Evolutionary conservation across 2,113 vertebrate species (phyloP), one percentile per base, ranked within the genome.

Genomic region (Carlito syrichta): DNA sequence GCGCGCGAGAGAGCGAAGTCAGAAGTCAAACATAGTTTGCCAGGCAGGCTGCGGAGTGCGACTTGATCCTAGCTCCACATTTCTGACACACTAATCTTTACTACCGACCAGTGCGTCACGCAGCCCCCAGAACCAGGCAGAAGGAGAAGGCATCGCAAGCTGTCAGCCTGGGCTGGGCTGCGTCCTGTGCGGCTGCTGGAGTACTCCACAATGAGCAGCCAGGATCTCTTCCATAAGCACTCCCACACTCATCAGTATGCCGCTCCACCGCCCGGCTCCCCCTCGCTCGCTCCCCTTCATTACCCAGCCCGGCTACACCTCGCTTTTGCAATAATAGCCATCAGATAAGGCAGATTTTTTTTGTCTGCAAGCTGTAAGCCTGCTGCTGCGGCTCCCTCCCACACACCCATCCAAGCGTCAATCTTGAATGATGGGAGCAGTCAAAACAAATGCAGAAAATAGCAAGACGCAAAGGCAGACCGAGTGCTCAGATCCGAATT

Each of bases 161-260:
- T 98, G 98, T 98, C 98, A 98, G 98, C 98, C 98, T 79, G 96
- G 98, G 99, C 99, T 99, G 98, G 98, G 98, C 98, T 98, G 98
- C 98, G 98, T 98, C 98, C 98, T 98, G 73, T 98, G 98, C 98
- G 99, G 98, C 98, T 99, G 98, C 98, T 98, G 98, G 98, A 99
- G 98, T 99, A 99, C 99, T 99, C 99, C 99, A 99, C 99, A 98
- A 98, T 98, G 98, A 99, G 98, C 98, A 99, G 98, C 99, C 98
- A 99, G 99, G 99, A 99, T 99, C 99, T 99, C 99, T 99, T 66
- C 99, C 99, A 99, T 99, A 99, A 99, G 99, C 99, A 99, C 99
- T 99, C 99, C 99, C 99, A 99, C 99, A 99, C 99, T 99, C 99
- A 99, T 99, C 99, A 99, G 99, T 99, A 99, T 99, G 99, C 99